Evolutionary conservation across 2,797 vertebrate species (phyloP).

Genomic region (Otolemur crassicaudatus): DNA sequence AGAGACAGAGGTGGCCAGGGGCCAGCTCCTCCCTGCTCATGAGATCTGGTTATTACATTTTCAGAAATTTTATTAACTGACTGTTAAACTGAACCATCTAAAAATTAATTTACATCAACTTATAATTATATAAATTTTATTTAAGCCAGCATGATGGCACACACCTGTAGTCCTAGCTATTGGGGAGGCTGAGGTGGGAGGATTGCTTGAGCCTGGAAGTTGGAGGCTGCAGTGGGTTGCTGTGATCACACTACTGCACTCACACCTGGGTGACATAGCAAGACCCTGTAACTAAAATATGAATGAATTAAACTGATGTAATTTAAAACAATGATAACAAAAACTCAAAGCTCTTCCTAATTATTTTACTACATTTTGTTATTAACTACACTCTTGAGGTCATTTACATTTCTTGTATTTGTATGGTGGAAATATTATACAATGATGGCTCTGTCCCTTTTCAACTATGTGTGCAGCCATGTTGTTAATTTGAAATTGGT

Average conservation of each 20-base stretch:
- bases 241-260: not conserved
- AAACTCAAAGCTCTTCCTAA: not conserved
- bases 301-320: not conserved
- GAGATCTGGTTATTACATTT: not conserved
- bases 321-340: not conserved
- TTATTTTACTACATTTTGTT: not conserved
- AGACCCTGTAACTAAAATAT: not conserved
- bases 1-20: not conserved
- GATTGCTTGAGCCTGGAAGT: not conserved
- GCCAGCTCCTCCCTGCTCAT: not conserved
- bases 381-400: not conserved
- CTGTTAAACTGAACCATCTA: not conserved
- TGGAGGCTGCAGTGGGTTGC: not conserved
- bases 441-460: not conserved
- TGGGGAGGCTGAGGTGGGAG: not conserved
- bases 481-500: not conserved
- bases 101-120: not conserved
- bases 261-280: not conserved
- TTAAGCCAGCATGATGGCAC: not conserved
- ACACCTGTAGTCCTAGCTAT: not conserved
- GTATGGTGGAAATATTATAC: not conserved
- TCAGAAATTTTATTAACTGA: not conserved
- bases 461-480: accelerated
- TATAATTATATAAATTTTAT: not conserved
- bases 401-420: not conserved